Base-by-base conservation (phyloP, 2,888 invertebrate genomes). In the Holacanthella duospinosa region DNA sequence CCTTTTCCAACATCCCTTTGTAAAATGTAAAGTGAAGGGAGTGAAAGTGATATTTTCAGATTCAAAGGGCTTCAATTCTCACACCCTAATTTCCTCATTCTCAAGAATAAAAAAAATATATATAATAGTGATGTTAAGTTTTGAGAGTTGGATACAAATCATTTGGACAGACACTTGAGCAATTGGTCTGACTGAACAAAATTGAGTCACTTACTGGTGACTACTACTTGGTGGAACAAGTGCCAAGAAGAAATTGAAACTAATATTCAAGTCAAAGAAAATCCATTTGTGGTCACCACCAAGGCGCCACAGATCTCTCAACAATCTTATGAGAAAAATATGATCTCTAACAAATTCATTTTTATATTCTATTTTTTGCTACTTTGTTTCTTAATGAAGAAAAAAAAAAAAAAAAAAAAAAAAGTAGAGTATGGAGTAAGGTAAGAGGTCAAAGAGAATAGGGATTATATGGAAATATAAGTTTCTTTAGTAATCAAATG, bases 31-130 rank as follows among this genome's bases (percentile, higher is more conserved):
- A 48, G 48, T 48, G 6, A 48, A 48, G 48, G 4, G 21, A 48
- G 48, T 21, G 48, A 48, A 48, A 48, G 12, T 48, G 48, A 48
- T 48, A 48, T 48, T 48, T 48, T 48, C 4, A 21, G 12, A 21
- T 21, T 48, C 4, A 21, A 48, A 48, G 21, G 48, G 48, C 12
- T 21, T 21, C 21, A 21, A 48, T 48, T 9, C 48, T 48, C 48
- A 48, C 21, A 48, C 48, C 48, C 48, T 48, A 48, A 48, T 48
- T 48, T 48, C 48, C 48, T 48, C 48, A 48, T 48, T 48, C 36
- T 16, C 36, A 9, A 9, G 12, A n/a, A 21, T 4, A 48, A 48
- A 48, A 21, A 21, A 48, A 16, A 12, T 6, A 16, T 6, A 16
- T 21, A 48, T 48, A 21, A 48, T 4, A 9, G 12, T 48, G 21